Conservation (phyloP, 2,888 invertebrate genomes). For the Lymantria dispar region DNA sequence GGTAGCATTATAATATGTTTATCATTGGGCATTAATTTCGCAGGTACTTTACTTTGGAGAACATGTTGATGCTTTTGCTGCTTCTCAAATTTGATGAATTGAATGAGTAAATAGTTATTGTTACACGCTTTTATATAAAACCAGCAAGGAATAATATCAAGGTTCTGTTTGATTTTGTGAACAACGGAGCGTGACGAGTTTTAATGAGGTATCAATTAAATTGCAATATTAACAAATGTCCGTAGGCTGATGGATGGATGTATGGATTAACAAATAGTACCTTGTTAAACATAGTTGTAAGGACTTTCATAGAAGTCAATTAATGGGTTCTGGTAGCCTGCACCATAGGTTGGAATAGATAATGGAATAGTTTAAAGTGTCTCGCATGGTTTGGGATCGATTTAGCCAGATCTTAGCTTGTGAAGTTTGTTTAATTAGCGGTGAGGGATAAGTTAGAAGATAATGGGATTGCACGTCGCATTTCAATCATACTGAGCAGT, state of each 20-base stretch:
- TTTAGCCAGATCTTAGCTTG: too few relatives aligned
- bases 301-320: not conserved
- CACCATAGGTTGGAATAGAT: too few relatives aligned
- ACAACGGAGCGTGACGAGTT: slow-evolving; percentile 60
- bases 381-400: too few relatives aligned
- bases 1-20: not conserved
- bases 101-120: slow-evolving; percentile 52
- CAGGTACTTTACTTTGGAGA: slow-evolving; percentile 53
- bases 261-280: too few relatives aligned
- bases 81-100: slow-evolving; percentile 51
- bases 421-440: too few relatives aligned
- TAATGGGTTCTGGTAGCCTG: too few relatives aligned
- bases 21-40: not conserved
- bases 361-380: too few relatives aligned
- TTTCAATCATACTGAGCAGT: too few relatives aligned
- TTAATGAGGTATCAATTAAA: slow-evolving; percentile 43
- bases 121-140: slow-evolving; percentile 60
- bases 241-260: too few relatives aligned
- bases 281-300: not conserved
- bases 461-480: too few relatives aligned
- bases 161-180: slow-evolving; percentile 52
- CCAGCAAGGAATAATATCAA: slow-evolving; percentile 35
- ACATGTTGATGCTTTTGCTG: slow-evolving; percentile 55
- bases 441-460: too few relatives aligned
- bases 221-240: not conserved